phyloP scores from a whole-genome alignment of 2,113 vertebrate species.

The Hucho hucho region DNA sequence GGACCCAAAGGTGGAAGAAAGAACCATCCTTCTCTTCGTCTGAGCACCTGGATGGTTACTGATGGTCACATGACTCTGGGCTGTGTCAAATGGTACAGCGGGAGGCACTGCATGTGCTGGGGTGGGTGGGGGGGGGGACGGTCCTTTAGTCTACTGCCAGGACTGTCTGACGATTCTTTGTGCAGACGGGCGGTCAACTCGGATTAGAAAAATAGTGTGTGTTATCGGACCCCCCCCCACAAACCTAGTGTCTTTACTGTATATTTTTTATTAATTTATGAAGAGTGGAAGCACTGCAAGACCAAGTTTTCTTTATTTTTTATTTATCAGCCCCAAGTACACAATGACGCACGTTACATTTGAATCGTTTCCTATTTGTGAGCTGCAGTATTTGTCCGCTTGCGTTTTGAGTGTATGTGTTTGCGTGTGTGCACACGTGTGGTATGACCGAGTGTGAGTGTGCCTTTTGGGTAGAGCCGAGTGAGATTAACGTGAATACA shows the following conservation, averaged over 20 bases:
- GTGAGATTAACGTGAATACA: slow-evolving; percentile 61
- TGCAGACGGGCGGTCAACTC: neutral
- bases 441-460: slow-evolving; percentile 37
- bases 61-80: slow-evolving; percentile 16
- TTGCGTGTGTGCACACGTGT: slow-evolving; percentile 23
- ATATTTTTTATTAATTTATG: slow-evolving; percentile 70
- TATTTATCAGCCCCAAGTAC: slow-evolving; percentile 66
- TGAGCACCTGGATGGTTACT: slow-evolving; percentile 58
- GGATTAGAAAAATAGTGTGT: slow-evolving; percentile 39
- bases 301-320: slow-evolving; percentile 70
- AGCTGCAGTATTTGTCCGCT: slow-evolving; percentile 42
- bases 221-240: slow-evolving; percentile 27
- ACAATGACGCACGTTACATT: slow-evolving; percentile 45
- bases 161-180: slow-evolving; percentile 14
- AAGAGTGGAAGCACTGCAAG: slow-evolving; percentile 67
- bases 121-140: neutral
- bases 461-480: slow-evolving; percentile 59
- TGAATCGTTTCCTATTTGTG: slow-evolving; percentile 36
- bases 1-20: slow-evolving; percentile 43
- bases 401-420: slow-evolving; percentile 19
- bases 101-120: neutral
- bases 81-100: slow-evolving; percentile 6
- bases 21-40: slow-evolving; percentile 37
- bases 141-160: slow-evolving; percentile 17
- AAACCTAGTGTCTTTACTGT: slow-evolving; percentile 58